These are phyloP conservation scores for Drosophila gaucha DNA, from an alignment of 2,888 invertebrate genomes.

Conservation along the genomic window DNA sequence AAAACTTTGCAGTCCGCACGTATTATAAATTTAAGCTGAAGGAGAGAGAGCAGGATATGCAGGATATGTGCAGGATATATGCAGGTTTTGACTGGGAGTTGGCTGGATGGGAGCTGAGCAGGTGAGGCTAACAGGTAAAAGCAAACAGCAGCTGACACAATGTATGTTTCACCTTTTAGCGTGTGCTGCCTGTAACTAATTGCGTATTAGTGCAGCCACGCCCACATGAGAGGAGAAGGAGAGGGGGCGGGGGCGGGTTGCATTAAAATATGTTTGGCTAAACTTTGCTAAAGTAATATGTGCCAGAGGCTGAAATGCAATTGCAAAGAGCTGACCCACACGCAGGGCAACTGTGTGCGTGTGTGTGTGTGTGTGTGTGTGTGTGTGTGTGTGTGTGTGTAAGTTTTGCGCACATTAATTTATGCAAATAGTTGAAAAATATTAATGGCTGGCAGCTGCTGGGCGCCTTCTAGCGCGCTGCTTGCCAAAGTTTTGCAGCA, in stretches of 20 bases:
- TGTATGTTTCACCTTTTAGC: constrained; percentile 28
- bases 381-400: neutral
- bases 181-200: constrained; percentile 44
- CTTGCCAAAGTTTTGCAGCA: constrained; percentile 31
- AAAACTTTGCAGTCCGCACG: constrained; percentile 37
- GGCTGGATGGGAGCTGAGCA: neutral
- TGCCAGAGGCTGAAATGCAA: constrained; percentile 53
- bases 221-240: neutral
- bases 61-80: too few relatives aligned
- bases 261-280: constrained; percentile 47
- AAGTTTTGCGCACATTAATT: constrained; percentile 70
- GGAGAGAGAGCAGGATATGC: neutral
- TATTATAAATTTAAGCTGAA: constrained; percentile 28
- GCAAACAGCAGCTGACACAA: constrained; percentile 37
- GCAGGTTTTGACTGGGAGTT: too few relatives aligned
- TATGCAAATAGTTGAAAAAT: constrained; percentile 79
- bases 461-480: neutral
- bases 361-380: neutral
- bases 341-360: neutral
- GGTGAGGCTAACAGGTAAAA: neutral
- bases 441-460: constrained; percentile 72
- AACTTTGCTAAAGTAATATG: constrained; percentile 50
- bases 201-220: constrained; percentile 43
- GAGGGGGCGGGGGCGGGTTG: constrained; percentile 8
- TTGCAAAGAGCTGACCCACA: constrained; percentile 50